phyloP scores from a whole-genome alignment of 2,888 invertebrate species.

The Andrena camellia region DNA sequence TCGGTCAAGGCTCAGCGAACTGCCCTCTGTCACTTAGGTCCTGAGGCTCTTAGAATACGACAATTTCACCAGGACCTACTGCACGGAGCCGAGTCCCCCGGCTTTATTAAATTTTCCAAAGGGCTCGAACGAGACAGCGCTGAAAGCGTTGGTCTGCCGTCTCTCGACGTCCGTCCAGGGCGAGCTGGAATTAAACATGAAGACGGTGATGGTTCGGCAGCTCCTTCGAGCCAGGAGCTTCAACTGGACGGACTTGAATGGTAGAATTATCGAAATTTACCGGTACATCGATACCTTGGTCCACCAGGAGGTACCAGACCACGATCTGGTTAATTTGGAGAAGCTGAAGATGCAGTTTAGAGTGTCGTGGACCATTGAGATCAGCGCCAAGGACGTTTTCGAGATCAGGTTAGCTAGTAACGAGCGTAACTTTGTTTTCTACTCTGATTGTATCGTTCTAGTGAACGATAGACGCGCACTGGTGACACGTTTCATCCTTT shows the following conservation, averaged over 20 bases:
- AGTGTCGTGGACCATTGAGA: conserved; percentile 72
- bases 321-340: conserved; percentile 60
- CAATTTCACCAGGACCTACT: conserved; percentile 77
- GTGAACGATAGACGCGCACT: background rate
- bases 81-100: conserved; percentile 66
- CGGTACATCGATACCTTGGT: conserved; percentile 76
- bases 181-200: conserved; percentile 73
- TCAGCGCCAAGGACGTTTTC: conserved; percentile 70
- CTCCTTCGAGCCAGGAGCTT: conserved; percentile 61
- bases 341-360: conserved; percentile 68
- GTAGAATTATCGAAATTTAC: conserved; percentile 76
- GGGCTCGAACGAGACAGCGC: conserved; percentile 75
- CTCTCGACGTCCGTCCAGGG: conserved; percentile 73
- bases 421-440: background rate
- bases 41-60: conserved; percentile 78
- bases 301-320: conserved; percentile 67
- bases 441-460: no score
- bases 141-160: conserved; percentile 78
- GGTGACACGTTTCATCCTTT: conserved; percentile 52
- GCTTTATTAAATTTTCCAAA: conserved; percentile 77
- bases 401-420: conserved; percentile 76
- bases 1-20: background rate
- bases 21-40: conserved; percentile 59
- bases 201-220: conserved; percentile 52
- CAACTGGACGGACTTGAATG: conserved; percentile 80